Percentiles rank a stretch among this genome's conserved stretches.
These are phyloP conservation scores for Manduca sexta DNA, from an alignment of 1,140 invertebrate species.

Conservation along the genomic window DNA sequence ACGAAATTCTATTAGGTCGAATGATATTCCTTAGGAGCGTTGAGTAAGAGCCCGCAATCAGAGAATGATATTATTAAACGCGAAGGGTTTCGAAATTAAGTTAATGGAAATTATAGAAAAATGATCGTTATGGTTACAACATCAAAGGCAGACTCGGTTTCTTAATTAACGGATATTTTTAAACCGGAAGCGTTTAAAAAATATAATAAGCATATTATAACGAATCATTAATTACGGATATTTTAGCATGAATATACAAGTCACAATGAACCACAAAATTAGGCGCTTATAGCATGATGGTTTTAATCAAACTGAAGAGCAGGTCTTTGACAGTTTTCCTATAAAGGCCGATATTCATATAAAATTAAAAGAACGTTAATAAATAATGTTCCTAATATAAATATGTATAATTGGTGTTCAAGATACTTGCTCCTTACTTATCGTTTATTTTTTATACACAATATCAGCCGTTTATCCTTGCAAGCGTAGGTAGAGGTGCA, in stretches of 20 bases:
- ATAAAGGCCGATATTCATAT: neutral
- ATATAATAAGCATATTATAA: too few species aligned
- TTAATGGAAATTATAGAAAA: neutral
- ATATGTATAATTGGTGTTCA: too few species aligned
- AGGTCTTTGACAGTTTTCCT: neutral
- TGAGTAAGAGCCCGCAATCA: constrained; percentile 8
- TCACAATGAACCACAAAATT: too few species aligned
- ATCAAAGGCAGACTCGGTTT: neutral
- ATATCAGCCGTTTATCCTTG: too few species aligned
- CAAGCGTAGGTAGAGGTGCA: too few species aligned
- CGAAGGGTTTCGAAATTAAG: neutral
- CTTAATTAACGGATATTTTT: neutral
- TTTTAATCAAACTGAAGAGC: constrained; percentile 5
- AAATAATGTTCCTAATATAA: too few species aligned
- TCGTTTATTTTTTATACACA: too few species aligned
- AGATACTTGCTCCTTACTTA: too few species aligned
- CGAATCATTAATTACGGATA: too few species aligned
- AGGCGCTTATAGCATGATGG: neutral
- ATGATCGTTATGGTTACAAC: neutral
- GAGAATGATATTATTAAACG: constrained; percentile 8
- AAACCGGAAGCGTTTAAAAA: too few species aligned
- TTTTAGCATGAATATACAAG: too few species aligned
- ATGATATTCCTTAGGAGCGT: constrained; percentile 16
- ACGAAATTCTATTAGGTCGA: constrained; percentile 20
- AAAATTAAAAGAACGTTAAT: too few species aligned